Evolutionary conservation across 2,888 invertebrate species (phyloP).

Genomic region (Piscicola geometra): DNA sequence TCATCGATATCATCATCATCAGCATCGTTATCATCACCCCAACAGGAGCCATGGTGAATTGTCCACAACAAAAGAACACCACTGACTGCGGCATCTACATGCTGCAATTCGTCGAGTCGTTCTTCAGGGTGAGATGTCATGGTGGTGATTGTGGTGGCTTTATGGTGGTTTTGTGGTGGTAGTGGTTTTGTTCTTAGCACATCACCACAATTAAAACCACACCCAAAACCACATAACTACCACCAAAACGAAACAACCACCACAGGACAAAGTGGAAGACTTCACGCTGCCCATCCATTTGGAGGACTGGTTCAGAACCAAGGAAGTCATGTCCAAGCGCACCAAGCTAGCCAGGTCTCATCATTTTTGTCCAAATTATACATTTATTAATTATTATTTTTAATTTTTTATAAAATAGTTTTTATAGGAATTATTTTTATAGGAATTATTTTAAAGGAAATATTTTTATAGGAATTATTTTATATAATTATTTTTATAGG

Average conservation of each 20-base stretch:
- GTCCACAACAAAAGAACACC: slow-evolving; percentile 93
- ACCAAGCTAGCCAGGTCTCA: background rate
- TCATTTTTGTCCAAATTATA: too few species aligned
- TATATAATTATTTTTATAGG: too few species aligned
- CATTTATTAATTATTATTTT: too few species aligned
- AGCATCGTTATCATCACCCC: too few species aligned
- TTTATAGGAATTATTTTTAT: too few species aligned
- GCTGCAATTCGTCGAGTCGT: slow-evolving; percentile 90
- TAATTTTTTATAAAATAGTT: too few species aligned
- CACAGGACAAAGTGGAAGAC: slow-evolving; percentile 15
- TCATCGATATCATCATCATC: too few species aligned
- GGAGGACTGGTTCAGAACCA: slow-evolving; percentile 25
- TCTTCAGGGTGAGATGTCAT: slow-evolving; percentile 75
- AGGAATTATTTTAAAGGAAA: too few species aligned
- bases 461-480: too few species aligned
- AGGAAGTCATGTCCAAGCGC: slow-evolving; percentile 29
- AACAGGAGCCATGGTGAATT: slow-evolving; percentile 79
- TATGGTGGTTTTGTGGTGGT: background rate
- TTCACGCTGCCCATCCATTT: slow-evolving; percentile 28
- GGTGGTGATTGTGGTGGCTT: too few species aligned
- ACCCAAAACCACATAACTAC: background rate
- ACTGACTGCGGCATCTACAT: slow-evolving; percentile 94
- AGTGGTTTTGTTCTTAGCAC: background rate
- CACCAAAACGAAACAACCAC: background rate
- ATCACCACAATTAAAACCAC: background rate